Evolutionary conservation across 1,140 invertebrate species (phyloP).

Genomic region (Aporrectodea caliginosa): DNA sequence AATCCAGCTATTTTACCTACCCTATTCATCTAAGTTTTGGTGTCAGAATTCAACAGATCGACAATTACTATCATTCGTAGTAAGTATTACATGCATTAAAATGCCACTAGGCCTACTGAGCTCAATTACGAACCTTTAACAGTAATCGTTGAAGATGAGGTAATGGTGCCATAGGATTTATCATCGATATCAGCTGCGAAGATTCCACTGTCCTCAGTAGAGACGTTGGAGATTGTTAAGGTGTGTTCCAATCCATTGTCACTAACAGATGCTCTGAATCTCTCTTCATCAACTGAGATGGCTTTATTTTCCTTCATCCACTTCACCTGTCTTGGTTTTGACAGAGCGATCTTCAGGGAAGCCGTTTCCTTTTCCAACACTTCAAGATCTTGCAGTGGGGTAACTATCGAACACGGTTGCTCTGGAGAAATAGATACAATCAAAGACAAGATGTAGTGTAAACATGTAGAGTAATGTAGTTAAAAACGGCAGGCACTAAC

Average conservation of each 20-base stretch:
- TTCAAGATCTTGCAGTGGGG: not conserved
- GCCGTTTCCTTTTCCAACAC: not conserved
- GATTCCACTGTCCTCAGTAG: conserved; percentile 47
- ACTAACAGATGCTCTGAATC: not conserved
- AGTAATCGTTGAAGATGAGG: not conserved
- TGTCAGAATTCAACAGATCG: no score
- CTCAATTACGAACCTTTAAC: conserved; percentile 21
- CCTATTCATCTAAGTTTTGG: no score
- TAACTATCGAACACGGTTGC: not conserved
- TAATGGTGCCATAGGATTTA: not conserved
- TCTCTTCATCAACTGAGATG: not conserved
- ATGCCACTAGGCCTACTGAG: no score
- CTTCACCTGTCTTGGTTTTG: not conserved
- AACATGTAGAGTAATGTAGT: no score
- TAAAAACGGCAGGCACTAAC: no score
- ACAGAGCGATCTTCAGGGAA: not conserved
- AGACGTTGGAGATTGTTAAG: conserved; percentile 44
- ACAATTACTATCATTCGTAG: no score
- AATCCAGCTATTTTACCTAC: no score
- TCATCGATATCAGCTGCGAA: conserved; percentile 36
- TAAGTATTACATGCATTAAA: no score
- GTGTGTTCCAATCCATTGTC: not conserved
- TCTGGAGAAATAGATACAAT: no score
- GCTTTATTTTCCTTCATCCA: not conserved
- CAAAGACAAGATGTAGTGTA: no score